Percentiles rank a stretch among this genome's conserved stretches.
These are phyloP conservation scores for Limenitis camilla DNA, from an alignment of 2,888 invertebrate species.

Conservation along the genomic window DNA sequence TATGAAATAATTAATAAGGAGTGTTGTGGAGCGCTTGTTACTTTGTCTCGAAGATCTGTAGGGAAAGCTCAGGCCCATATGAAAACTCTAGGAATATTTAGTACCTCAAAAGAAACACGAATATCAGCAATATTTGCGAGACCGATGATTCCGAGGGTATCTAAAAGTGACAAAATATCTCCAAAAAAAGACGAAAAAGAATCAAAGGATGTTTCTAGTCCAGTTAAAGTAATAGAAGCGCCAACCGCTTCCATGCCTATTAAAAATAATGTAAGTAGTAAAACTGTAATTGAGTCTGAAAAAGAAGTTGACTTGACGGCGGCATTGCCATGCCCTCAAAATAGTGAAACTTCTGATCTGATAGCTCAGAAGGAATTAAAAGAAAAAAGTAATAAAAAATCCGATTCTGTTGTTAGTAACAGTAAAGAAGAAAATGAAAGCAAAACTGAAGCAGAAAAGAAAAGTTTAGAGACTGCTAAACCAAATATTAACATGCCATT, in stretches of 20 bases:
- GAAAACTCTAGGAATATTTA: conserved; percentile 38
- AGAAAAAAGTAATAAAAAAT: not conserved
- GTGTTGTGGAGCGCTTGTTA: conserved; percentile 52
- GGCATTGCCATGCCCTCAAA: too few species aligned
- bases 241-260: conserved; percentile 10
- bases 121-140: conserved; percentile 48
- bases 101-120: conserved; percentile 37
- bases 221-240: conserved; percentile 76
- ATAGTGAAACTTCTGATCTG: not conserved
- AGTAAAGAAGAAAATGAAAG: not conserved
- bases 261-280: conserved; percentile 2
- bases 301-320: not conserved
- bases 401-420: not conserved
- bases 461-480: conserved; percentile 9
- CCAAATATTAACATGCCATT: conserved; percentile 35
- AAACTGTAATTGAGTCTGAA: not conserved
- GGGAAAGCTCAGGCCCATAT: conserved; percentile 50
- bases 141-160: conserved; percentile 54
- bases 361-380: not conserved
- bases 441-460: not conserved
- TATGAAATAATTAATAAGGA: conserved; percentile 53
- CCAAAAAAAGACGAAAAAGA: conserved; percentile 47
- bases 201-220: conserved; percentile 70
- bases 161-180: conserved; percentile 49
- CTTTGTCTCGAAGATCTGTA: conserved; percentile 52